phyloP scores from a whole-genome alignment of 2,888 invertebrate species.

The Nycteola revayana region DNA sequence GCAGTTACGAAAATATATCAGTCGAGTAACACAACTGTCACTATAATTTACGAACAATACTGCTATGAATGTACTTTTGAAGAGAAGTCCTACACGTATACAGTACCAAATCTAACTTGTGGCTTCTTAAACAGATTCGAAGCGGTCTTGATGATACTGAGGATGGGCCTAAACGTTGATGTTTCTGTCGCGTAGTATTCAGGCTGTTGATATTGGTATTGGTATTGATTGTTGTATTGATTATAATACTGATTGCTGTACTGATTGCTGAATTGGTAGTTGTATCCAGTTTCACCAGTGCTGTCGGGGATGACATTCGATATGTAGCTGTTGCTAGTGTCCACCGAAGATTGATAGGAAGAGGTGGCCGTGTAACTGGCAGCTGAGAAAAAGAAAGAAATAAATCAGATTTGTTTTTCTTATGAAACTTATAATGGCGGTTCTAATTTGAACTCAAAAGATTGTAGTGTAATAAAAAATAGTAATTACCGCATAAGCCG shows the following conservation, averaged over 20 bases:
- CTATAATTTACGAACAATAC: conserved; percentile 69
- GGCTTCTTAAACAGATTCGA: conserved; percentile 70
- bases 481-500: conserved; percentile 88
- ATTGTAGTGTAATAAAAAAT: conserved; percentile 14
- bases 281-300: conserved; percentile 64
- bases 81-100: conserved; percentile 55
- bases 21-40: conserved; percentile 76
- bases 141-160: conserved; percentile 73
- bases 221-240: conserved; percentile 63
- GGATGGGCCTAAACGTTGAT: conserved; percentile 69
- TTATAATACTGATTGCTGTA: conserved; percentile 62
- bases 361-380: conserved; percentile 65
- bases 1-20: conserved; percentile 73
- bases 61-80: conserved; percentile 45
- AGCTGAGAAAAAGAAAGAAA: conserved; percentile 51
- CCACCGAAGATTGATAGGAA: conserved; percentile 60
- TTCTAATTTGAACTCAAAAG: background rate
- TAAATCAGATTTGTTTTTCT: background rate
- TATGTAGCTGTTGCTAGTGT: conserved; percentile 74
- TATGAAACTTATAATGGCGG: too few species aligned
- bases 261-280: conserved; percentile 63
- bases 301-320: conserved; percentile 81
- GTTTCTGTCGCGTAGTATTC: conserved; percentile 51
- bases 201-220: conserved; percentile 51
- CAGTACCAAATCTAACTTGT: conserved; percentile 67